phyloP scores from a whole-genome alignment of 2,888 invertebrate species.

The Sinhomidia bicolor region DNA sequence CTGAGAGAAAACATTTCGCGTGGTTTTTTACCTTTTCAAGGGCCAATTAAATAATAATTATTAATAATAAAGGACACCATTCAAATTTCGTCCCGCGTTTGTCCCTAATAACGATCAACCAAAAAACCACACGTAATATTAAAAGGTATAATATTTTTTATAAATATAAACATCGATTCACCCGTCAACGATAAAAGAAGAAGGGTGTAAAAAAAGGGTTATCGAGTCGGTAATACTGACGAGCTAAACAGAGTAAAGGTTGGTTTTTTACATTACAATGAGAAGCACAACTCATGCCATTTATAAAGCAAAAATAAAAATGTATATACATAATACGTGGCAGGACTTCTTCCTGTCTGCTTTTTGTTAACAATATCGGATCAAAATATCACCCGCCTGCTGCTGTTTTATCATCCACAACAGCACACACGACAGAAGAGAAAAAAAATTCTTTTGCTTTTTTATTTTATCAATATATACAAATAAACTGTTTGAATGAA shows the following conservation, averaged over 20 bases:
- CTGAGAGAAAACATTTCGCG: background rate
- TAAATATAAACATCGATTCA: constrained; percentile 2
- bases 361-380: constrained; percentile 58
- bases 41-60: constrained; percentile 41
- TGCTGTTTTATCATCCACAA: constrained; percentile 49
- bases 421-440: constrained; percentile 42
- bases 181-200: background rate
- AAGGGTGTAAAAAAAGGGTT: constrained; percentile 44
- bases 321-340: background rate
- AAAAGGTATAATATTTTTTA: background rate
- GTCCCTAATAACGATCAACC: background rate
- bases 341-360: constrained; percentile 26
- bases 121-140: background rate
- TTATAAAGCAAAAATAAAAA: constrained; percentile 20
- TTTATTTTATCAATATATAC: background rate
- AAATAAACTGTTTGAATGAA: constrained; percentile 13
- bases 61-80: background rate
- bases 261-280: constrained; percentile 25
- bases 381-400: constrained; percentile 68
- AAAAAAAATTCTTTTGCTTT: constrained; percentile 53
- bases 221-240: too few relatives aligned
- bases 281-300: constrained; percentile 54
- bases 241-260: background rate
- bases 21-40: background rate
- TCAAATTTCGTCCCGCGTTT: background rate